Evolutionary conservation across 2,113 vertebrate species (phyloP).

Genomic region (Siniperca knerii): DNA sequence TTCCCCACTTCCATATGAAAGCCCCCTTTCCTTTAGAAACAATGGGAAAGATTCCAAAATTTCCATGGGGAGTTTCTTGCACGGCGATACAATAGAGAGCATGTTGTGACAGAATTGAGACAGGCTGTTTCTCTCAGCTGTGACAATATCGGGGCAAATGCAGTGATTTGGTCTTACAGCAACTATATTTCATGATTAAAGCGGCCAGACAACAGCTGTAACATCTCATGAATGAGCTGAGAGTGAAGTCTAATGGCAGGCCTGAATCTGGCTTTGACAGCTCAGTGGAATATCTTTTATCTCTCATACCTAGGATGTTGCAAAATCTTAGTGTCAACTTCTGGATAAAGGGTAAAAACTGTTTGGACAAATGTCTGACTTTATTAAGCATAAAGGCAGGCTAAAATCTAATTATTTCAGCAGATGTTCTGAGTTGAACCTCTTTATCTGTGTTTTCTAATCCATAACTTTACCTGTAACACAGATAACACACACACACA

Average conservation of each 20-base stretch:
- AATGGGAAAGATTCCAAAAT: constrained; percentile 81
- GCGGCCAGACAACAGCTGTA: constrained; percentile 30
- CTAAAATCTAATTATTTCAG: constrained; percentile 36
- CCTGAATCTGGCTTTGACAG: constrained; percentile 7
- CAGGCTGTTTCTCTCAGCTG: constrained; percentile 61
- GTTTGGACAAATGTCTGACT: constrained; percentile 11
- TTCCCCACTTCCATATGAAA: constrained; percentile 84
- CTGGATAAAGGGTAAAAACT: constrained; percentile 18
- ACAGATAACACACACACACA: not conserved
- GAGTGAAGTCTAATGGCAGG: constrained; percentile 17
- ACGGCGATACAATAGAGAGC: constrained; percentile 64
- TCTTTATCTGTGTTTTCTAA: constrained; percentile 20
- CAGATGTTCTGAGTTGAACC: constrained; percentile 38
- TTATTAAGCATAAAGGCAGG: constrained; percentile 6
- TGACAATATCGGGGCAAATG: constrained; percentile 40
- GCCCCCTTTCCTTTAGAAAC: constrained; percentile 75
- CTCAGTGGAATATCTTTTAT: constrained; percentile 6
- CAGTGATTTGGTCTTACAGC: constrained; percentile 25
- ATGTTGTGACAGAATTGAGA: constrained; percentile 69
- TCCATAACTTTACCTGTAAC: constrained; percentile 16
- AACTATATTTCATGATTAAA: constrained; percentile 29
- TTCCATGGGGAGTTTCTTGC: constrained; percentile 74
- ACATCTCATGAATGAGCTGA: constrained; percentile 25
- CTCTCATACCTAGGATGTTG: not conserved
- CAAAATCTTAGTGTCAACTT: not conserved